Conservation (phyloP, 30 jellyfish, hydroid and myxozoan species). For the Hydractinia symbiolongicarpus region DNA sequence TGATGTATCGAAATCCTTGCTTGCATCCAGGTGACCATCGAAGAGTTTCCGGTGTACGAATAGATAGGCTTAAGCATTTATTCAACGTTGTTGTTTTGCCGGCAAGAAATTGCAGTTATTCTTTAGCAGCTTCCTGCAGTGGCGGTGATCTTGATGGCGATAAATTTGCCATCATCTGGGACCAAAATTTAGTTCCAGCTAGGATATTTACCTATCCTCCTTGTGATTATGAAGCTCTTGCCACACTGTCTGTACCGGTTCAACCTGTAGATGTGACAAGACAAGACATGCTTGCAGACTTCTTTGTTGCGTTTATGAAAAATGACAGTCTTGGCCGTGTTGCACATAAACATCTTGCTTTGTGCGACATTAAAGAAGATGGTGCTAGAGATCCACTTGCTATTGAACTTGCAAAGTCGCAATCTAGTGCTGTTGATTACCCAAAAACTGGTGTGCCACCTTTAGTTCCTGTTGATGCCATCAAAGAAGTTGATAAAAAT, state of each 20-base stretch:
- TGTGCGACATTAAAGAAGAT: conserved; percentile 44
- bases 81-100: conserved; percentile 59
- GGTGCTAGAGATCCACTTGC: conserved; percentile 82
- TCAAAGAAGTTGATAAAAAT: conserved; percentile 11
- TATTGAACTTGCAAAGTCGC: conserved; percentile 55
- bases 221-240: conserved; percentile 38
- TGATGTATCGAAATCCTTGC: conserved; percentile 71
- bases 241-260: conserved; percentile 20
- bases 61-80: conserved; percentile 21
- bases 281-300: conserved; percentile 33
- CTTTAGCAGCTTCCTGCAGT: conserved; percentile 62
- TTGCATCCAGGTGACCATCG: conserved; percentile 84
- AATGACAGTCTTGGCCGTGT: conserved; percentile 69
- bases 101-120: conserved; percentile 20
- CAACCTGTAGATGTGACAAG: conserved; percentile 19
- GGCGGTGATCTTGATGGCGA: conserved; percentile 97
- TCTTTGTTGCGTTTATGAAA: conserved; percentile 30
- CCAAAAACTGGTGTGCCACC: conserved; percentile 80
- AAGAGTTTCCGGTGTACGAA: conserved; percentile 56
- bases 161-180: conserved; percentile 74
- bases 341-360: conserved; percentile 63
- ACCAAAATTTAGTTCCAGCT: conserved; percentile 51
- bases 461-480: conserved; percentile 47
- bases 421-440: conserved; percentile 74
- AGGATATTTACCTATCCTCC: conserved; percentile 3